Conservation (phyloP, 2,113 vertebrate genomes). For the Eretmochelys imbricata region DNA sequence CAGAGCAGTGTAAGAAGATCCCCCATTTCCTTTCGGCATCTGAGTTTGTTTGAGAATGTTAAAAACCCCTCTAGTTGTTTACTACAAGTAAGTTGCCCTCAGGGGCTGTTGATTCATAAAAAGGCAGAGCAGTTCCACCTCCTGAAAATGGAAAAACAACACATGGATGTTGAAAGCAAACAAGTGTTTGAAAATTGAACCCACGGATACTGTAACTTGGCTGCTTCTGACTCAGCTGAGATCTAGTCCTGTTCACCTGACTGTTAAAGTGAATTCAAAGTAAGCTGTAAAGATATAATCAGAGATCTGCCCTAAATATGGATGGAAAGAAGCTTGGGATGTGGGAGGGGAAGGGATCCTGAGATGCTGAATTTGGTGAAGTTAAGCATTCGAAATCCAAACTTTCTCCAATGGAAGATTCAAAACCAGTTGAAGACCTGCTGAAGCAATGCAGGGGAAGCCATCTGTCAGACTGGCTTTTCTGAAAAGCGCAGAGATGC, state of each 20-base stretch:
- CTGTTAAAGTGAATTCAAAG: neutral
- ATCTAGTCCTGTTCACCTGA: neutral
- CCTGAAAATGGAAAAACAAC: neutral
- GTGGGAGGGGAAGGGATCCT: neutral
- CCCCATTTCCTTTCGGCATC: accelerated
- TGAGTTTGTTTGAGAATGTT: accelerated
- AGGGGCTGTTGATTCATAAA: neutral
- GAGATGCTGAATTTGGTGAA: neutral
- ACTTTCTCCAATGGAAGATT: neutral
- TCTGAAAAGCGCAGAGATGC: neutral
- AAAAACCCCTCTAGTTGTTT: neutral
- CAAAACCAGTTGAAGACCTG: neutral
- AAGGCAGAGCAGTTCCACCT: neutral
- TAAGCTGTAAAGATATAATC: neutral
- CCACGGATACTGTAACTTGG: neutral
- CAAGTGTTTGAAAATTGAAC: neutral
- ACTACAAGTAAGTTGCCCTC: accelerated
- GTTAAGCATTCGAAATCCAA: neutral
- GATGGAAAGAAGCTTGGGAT: neutral
- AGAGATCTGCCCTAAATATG: neutral
- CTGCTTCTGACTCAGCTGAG: neutral
- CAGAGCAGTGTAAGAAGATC: neutral
- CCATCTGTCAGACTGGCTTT: neutral
- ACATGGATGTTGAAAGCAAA: neutral
- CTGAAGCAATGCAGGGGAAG: too few species aligned